These are phyloP conservation scores for Brachymystax lenok DNA, from an alignment of 2,797 vertebrate species.

Conservation along the genomic window DNA sequence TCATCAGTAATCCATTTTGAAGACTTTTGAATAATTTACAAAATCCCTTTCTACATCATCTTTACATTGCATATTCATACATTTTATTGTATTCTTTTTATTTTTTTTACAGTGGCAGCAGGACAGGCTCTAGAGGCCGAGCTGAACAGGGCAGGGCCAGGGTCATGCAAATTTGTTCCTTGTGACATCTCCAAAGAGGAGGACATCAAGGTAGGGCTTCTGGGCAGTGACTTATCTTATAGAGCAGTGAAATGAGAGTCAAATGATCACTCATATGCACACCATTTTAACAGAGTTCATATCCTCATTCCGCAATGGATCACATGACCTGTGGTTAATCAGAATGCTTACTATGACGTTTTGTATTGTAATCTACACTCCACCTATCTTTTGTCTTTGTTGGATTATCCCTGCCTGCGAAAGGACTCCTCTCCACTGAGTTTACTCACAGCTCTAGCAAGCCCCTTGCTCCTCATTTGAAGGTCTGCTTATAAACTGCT, in stretches of 20 bases:
- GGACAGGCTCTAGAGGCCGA: constrained; percentile 70
- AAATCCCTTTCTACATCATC: neutral
- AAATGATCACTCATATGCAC: neutral
- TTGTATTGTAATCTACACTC: too few relatives aligned
- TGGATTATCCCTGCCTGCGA: too few relatives aligned
- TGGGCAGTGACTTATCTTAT: neutral
- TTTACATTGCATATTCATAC: neutral
- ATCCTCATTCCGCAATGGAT: constrained; percentile 1
- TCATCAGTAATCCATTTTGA: neutral
- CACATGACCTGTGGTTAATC: constrained; percentile 3
- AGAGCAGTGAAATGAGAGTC: neutral
- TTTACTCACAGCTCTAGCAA: too few relatives aligned
- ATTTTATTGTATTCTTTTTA: neutral
- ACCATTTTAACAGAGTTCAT: neutral
- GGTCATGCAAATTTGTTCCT: constrained; percentile 65
- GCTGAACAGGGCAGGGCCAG: constrained; percentile 66
- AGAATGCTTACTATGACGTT: too few relatives aligned
- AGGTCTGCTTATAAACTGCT: too few relatives aligned
- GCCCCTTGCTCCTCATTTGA: too few relatives aligned
- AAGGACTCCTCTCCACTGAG: too few relatives aligned
- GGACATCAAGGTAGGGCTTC: constrained; percentile 72
- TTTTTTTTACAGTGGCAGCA: constrained; percentile 42
- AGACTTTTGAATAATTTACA: neutral
- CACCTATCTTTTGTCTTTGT: too few relatives aligned
- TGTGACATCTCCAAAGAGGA: constrained; percentile 79